Percentiles rank a stretch among this genome's conserved stretches.
These are phyloP conservation scores for Euzophera pinguis DNA, from an alignment of 2,888 invertebrate genomes.

Conservation along the genomic window DNA sequence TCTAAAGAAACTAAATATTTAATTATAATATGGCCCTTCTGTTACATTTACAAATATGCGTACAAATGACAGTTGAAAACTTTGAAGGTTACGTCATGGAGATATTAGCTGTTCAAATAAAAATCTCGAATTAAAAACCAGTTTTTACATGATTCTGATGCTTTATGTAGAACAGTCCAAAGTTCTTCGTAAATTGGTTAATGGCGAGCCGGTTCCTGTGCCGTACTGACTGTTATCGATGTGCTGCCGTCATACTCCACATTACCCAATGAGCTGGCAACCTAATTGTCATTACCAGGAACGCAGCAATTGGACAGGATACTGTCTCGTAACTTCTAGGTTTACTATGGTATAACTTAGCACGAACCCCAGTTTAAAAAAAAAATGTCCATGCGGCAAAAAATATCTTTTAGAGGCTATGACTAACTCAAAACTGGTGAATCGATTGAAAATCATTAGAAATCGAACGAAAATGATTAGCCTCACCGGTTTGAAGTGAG, in stretches of 20 bases:
- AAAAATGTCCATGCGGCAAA: no score
- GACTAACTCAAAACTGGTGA: no score
- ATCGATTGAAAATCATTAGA: no score
- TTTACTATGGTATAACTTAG: not conserved
- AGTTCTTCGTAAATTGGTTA: constrained; percentile 69
- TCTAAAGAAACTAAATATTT: no score
- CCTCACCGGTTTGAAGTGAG: no score
- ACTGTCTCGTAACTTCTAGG: constrained; percentile 24
- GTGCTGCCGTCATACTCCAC: constrained; percentile 46
- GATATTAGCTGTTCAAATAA: constrained; percentile 14
- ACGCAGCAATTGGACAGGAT: constrained; percentile 53
- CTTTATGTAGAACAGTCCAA: constrained; percentile 41
- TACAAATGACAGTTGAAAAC: not conserved
- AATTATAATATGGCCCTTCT: no score
- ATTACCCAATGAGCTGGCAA: constrained; percentile 59
- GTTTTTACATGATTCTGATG: constrained; percentile 30
- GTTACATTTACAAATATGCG: no score
- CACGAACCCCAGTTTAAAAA: no score
- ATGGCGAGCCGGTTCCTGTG: constrained; percentile 63
- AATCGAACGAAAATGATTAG: no score
- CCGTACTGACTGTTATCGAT: constrained; percentile 55
- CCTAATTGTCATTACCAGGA: constrained; percentile 61
- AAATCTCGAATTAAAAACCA: constrained; percentile 20
- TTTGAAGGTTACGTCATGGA: constrained; percentile 11
- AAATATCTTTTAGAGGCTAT: no score